Percentiles rank a stretch among this genome's conserved stretches.
Conservation (phyloP, 2,113 vertebrate genomes). For the Ramphastos sulfuratus region DNA sequence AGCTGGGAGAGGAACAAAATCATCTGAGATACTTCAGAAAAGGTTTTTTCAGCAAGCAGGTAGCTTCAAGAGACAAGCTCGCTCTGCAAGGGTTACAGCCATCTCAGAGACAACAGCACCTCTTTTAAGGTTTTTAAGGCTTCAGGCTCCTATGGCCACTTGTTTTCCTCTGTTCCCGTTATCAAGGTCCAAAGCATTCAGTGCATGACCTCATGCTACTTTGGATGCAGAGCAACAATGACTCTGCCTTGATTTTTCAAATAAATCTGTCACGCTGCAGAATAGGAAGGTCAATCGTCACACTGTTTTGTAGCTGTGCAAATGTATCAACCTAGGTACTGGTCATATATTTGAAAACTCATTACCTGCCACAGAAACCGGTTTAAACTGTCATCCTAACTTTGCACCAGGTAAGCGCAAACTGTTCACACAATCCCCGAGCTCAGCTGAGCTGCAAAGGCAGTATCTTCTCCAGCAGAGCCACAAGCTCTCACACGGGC, state of each 20-base stretch:
- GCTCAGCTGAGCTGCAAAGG: neutral
- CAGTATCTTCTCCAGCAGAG: neutral
- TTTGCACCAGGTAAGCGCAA: neutral
- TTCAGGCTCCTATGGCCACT: neutral
- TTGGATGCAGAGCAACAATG: neutral
- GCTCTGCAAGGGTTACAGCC: neutral
- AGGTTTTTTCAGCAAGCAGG: neutral
- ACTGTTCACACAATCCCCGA: neutral
- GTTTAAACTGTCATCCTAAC: neutral
- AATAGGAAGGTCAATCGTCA: neutral
- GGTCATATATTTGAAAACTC: neutral
- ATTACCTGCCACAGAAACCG: neutral
- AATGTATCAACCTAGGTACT: neutral
- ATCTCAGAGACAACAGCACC: neutral
- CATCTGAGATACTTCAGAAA: neutral
- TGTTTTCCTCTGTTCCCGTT: neutral
- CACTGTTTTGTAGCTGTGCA: neutral
- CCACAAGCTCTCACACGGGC: accelerated
- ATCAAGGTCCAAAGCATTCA: neutral
- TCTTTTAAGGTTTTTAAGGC: neutral
- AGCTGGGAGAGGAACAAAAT: neutral
- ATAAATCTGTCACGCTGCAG: neutral
- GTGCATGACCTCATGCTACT: neutral
- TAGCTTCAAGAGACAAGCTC: neutral
- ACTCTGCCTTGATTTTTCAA: neutral